Percentiles rank a stretch among this genome's conserved stretches.
Evolutionary conservation across 2,113 vertebrate genomes (phyloP).

Genomic region (Chionomys nivalis): DNA sequence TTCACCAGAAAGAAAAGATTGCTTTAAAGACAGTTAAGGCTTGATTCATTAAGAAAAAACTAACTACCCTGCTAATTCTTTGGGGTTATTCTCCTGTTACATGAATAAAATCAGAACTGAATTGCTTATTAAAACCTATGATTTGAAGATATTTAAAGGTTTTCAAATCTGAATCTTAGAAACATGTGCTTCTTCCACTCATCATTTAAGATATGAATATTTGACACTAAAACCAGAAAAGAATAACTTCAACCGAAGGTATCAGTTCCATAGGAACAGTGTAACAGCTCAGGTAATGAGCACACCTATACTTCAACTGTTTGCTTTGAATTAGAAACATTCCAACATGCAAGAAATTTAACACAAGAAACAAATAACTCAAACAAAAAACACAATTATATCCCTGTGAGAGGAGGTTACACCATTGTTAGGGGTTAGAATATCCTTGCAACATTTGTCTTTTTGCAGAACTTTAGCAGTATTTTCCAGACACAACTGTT

Average conservation of each 20-base stretch:
- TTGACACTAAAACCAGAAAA: constrained; percentile 50
- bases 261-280: constrained; percentile 29
- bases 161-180: constrained; percentile 41
- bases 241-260: constrained; percentile 11
- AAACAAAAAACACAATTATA: no score
- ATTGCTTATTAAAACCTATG: constrained; percentile 43
- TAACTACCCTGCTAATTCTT: constrained; percentile 64
- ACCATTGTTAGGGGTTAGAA: no score
- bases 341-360: not conserved
- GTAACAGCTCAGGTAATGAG: not conserved
- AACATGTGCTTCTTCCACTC: constrained; percentile 1
- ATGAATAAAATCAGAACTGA: constrained; percentile 67
- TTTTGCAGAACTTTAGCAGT: no score
- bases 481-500: no score
- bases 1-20: not conserved
- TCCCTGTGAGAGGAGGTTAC: no score
- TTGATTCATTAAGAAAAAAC: constrained; percentile 60
- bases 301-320: not conserved
- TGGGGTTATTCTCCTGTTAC: constrained; percentile 53
- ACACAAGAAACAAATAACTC: not conserved
- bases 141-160: constrained; percentile 38
- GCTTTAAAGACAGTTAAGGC: constrained; percentile 67
- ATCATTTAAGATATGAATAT: constrained; percentile 44
- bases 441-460: no score
- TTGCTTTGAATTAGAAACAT: not conserved